phyloP scores from a whole-genome alignment of 2,888 invertebrate genomes.

The Nectonema munidae region DNA sequence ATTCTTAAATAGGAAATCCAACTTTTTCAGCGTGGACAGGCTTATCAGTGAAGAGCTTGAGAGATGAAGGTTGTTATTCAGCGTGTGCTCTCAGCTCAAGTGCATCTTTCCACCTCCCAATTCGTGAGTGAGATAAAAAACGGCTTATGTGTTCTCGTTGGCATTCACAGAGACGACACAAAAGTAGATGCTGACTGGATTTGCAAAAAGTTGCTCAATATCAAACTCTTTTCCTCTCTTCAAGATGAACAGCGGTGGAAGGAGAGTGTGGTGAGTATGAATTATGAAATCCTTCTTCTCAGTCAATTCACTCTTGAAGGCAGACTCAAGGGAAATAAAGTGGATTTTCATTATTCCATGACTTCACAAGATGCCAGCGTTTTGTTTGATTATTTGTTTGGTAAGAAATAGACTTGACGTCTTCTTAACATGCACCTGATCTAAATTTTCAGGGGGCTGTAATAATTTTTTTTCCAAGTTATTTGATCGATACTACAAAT shows the following conservation, averaged over 20 bases:
- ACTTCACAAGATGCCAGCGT: too few relatives aligned
- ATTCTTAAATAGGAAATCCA: too few relatives aligned
- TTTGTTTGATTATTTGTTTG: background rate
- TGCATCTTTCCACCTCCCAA: constrained; percentile 21
- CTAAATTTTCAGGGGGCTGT: too few relatives aligned
- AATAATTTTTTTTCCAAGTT: too few relatives aligned
- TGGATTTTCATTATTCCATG: constrained; percentile 11
- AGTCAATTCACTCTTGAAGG: constrained; percentile 7
- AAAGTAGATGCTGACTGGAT: constrained; percentile 46
- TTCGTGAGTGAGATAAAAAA: constrained; percentile 43
- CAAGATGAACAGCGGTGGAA: constrained; percentile 7
- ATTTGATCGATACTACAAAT: too few relatives aligned
- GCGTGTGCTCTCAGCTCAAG: constrained; percentile 19
- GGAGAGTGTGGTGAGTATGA: background rate
- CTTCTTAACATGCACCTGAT: too few relatives aligned
- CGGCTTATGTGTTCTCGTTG: constrained; percentile 54
- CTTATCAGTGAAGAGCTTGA: too few relatives aligned
- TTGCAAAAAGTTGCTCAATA: constrained; percentile 28
- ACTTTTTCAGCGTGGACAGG: too few relatives aligned
- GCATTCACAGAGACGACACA: constrained; percentile 43
- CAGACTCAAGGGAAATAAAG: constrained; percentile 7
- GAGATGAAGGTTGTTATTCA: constrained; percentile 21
- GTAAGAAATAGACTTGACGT: constrained; percentile 8
- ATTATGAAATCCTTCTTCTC: constrained; percentile 10
- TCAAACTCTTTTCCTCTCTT: constrained; percentile 23